These are phyloP conservation scores for Gnathonemus longibarbis DNA, from an alignment of 2,113 vertebrate genomes.

Conservation along the genomic window DNA sequence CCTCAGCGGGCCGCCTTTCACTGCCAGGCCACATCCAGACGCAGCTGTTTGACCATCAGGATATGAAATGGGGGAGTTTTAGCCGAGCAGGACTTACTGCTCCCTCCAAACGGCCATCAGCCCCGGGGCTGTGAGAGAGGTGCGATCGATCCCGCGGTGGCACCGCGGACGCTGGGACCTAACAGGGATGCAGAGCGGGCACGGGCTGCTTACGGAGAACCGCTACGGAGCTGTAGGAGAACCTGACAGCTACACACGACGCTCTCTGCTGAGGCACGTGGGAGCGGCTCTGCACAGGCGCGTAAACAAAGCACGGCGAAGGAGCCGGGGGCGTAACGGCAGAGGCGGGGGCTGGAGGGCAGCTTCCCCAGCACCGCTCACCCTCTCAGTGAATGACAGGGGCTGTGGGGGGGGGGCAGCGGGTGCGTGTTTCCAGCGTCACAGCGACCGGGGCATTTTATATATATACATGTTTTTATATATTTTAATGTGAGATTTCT, in stretches of 20 bases:
- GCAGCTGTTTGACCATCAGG: neutral
- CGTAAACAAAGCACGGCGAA: neutral
- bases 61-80: slow-evolving; percentile 17
- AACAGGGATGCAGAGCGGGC: slow-evolving; percentile 35
- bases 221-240: too few relatives aligned
- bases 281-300: neutral
- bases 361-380: neutral
- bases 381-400: neutral
- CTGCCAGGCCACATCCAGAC: neutral
- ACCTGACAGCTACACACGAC: neutral
- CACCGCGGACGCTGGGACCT: slow-evolving; percentile 27
- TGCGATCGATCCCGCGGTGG: slow-evolving; percentile 33
- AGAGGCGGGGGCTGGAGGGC: neutral
- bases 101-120: slow-evolving; percentile 35
- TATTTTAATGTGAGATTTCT: neutral
- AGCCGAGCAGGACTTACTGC: slow-evolving; percentile 37
- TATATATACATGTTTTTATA: neutral
- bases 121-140: slow-evolving; percentile 38
- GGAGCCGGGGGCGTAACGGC: neutral
- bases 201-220: slow-evolving; percentile 11
- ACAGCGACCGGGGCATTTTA: neutral
- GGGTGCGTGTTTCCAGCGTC: neutral
- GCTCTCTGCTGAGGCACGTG: neutral
- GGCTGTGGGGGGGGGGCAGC: neutral
- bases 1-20: neutral